Conservation (phyloP, 2,113 vertebrate genomes). For the Coturnix japonica region DNA sequence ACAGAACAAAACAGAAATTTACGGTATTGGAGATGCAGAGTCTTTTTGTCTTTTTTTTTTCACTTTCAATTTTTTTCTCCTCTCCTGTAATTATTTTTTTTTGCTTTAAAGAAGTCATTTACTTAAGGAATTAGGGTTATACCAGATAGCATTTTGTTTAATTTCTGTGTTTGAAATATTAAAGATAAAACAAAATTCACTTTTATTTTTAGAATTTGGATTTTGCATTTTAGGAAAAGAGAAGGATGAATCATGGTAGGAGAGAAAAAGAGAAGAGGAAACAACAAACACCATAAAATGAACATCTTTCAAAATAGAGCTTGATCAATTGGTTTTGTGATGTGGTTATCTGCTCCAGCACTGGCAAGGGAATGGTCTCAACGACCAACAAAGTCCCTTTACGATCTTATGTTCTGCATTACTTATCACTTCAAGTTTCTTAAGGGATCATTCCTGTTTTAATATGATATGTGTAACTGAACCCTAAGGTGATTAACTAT, state of each 20-base stretch:
- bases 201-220: neutral
- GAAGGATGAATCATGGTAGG: neutral
- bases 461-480: slow-evolving; percentile 32
- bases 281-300: neutral
- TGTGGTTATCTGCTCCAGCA: slow-evolving; percentile 17
- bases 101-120: neutral
- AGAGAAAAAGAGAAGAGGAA: neutral
- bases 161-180: neutral
- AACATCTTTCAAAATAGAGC: slow-evolving; percentile 7
- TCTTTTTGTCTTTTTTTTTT: neutral
- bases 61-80: neutral
- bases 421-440: slow-evolving; percentile 35
- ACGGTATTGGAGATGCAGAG: neutral
- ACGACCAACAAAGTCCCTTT: slow-evolving; percentile 43
- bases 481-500: neutral
- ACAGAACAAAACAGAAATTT: neutral
- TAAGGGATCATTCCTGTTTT: slow-evolving; percentile 34
- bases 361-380: slow-evolving; percentile 20
- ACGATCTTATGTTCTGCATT: neutral
- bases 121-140: neutral
- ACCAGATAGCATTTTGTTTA: neutral
- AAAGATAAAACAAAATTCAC: neutral
- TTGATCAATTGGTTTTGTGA: slow-evolving; percentile 28
- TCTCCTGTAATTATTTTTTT: neutral
- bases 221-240: neutral